Conservation (phyloP, 2,888 invertebrate genomes). For the Camptogramma bilineatum region DNA sequence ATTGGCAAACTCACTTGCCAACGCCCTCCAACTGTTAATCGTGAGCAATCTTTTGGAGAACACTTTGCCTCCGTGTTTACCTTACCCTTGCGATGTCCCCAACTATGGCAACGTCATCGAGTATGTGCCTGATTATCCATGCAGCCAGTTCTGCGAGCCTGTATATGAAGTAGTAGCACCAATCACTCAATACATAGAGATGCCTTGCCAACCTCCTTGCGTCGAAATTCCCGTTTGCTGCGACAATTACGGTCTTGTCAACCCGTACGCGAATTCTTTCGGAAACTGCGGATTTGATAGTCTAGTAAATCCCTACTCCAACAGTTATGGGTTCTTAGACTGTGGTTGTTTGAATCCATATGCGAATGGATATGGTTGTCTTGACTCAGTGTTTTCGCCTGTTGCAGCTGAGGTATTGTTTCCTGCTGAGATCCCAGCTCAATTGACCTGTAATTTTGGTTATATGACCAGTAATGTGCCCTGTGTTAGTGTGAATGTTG, state of each 20-base stretch:
- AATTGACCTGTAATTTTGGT: slow-evolving; percentile 56
- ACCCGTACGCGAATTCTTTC: slow-evolving; percentile 2
- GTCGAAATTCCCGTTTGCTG: background rate
- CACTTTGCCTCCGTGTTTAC: slow-evolving; percentile 25
- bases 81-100: slow-evolving; percentile 6
- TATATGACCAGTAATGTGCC: slow-evolving; percentile 51
- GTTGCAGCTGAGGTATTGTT: slow-evolving; percentile 53
- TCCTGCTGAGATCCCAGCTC: slow-evolving; percentile 59
- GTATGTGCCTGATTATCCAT: slow-evolving; percentile 27
- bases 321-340: background rate
- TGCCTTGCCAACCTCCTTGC: slow-evolving; percentile 22
- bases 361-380: slow-evolving; percentile 12
- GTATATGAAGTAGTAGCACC: background rate
- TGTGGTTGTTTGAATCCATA: slow-evolving; percentile 14
- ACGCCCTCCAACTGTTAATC: slow-evolving; percentile 66
- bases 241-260: background rate
- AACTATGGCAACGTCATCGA: slow-evolving; percentile 30
- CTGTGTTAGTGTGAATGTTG: slow-evolving; percentile 56
- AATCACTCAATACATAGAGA: slow-evolving; percentile 12
- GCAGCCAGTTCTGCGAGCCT: slow-evolving; percentile 30
- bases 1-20: slow-evolving; percentile 64
- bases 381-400: slow-evolving; percentile 32
- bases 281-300: background rate
- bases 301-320: background rate
- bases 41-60: slow-evolving; percentile 64